Evolutionary conservation across 2,888 invertebrate genomes (phyloP).

Genomic region (Dolichomitus sp.): DNA sequence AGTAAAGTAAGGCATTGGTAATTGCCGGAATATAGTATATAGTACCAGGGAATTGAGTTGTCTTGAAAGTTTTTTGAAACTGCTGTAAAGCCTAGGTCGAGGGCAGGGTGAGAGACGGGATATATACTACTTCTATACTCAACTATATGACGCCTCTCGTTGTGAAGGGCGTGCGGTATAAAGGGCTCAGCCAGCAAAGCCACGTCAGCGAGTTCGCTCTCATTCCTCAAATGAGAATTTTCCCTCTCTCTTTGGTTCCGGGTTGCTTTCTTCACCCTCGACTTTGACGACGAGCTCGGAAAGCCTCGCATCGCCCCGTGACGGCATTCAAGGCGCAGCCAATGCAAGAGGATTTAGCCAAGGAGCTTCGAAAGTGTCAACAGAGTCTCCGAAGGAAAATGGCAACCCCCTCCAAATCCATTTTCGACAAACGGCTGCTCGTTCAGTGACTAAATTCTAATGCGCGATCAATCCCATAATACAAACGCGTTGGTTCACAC

Average conservation of each 20-base stretch:
- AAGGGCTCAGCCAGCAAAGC: conserved; percentile 37
- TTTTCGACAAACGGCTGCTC: conserved; percentile 32
- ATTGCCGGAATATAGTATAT: neutral
- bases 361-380: conserved; percentile 33
- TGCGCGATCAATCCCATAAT: conserved; percentile 34
- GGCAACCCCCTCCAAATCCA: conserved; percentile 22
- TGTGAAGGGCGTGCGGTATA: conserved; percentile 12
- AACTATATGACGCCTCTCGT: conserved; percentile 18
- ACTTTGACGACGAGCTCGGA: conserved; percentile 42
- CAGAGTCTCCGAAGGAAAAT: conserved; percentile 4
- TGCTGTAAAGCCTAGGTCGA: conserved; percentile 19
- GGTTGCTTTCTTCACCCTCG: conserved; percentile 42
- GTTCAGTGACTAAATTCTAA: conserved; percentile 35
- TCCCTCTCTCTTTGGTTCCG: conserved; percentile 52
- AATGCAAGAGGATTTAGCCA: conserved; percentile 55
- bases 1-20: neutral
- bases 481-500: conserved; percentile 12
- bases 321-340: conserved; percentile 32
- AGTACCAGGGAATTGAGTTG: neutral
- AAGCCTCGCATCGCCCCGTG: conserved; percentile 39
- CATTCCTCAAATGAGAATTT: conserved; percentile 79
- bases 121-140: conserved; percentile 10
- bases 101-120: conserved; percentile 14
- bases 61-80: conserved; percentile 11
- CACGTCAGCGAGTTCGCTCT: conserved; percentile 66